phyloP scores from a whole-genome alignment of 1,140 invertebrate genomes.

The Calephelis nemesis region DNA sequence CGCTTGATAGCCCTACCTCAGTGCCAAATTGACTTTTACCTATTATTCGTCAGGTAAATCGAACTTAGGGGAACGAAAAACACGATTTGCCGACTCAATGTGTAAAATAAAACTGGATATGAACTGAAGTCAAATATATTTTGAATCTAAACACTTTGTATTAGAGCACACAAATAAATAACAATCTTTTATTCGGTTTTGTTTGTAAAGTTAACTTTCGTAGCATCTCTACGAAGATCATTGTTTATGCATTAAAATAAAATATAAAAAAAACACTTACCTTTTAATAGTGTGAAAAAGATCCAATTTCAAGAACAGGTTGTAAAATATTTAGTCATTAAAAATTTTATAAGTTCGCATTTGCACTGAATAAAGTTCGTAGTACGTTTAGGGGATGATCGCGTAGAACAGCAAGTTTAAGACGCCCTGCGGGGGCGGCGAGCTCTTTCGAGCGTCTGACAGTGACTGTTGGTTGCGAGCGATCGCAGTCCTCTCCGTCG shows the following conservation, averaged over 20 bases:
- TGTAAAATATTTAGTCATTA: slow-evolving; percentile 22
- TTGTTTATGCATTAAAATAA: slow-evolving; percentile 22
- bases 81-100: slow-evolving; percentile 44
- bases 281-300: slow-evolving; percentile 34
- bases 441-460: slow-evolving; percentile 68
- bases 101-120: slow-evolving; percentile 24
- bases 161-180: slow-evolving; percentile 24
- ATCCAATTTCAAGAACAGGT: slow-evolving; percentile 46
- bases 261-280: slow-evolving; percentile 34
- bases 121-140: slow-evolving; percentile 7
- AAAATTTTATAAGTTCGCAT: slow-evolving; percentile 50
- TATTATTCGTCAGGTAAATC: slow-evolving; percentile 76
- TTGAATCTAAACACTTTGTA: slow-evolving; percentile 31
- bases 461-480: slow-evolving; percentile 61
- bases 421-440: slow-evolving; percentile 68
- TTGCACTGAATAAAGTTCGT: slow-evolving; percentile 61
- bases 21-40: slow-evolving; percentile 76
- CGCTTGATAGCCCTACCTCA: slow-evolving; percentile 70
- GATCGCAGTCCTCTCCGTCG: slow-evolving; percentile 53
- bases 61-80: slow-evolving; percentile 65
- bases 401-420: slow-evolving; percentile 37
- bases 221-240: slow-evolving; percentile 44
- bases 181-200: slow-evolving; percentile 21
- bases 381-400: slow-evolving; percentile 59
- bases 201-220: slow-evolving; percentile 23